Evolutionary conservation across 2,888 invertebrate species (phyloP), one percentile per base, ranked within the genome.

Genomic region (Acronicta psi): DNA sequence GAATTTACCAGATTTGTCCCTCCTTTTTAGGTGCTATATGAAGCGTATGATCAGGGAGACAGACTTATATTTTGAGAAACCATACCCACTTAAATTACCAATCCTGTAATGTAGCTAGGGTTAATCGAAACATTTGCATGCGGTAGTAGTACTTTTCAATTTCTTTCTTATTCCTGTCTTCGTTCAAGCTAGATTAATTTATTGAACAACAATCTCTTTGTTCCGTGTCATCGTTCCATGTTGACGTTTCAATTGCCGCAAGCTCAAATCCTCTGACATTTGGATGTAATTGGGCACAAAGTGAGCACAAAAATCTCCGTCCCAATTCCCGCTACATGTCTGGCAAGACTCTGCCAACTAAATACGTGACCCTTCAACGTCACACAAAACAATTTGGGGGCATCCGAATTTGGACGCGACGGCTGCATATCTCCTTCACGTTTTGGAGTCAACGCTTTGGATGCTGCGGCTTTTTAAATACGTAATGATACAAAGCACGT

Each of bases 351-450:
- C 38, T 65, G 46, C 49, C 54, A 60, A 58, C 61, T 65, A 58
- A 67, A 63, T 65, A 76, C 77, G 77, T 77, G 79, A 76, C 79
- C 77, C 55, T 71, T 77, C 79, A 76, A 59, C 50, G 65, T 71
- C 77, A 77, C 52, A 63, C 71, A 56, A 71, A 64, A 74, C 69
- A 73, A 76, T 77, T 76, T 73, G 25, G 56, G 50, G 41, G 52
- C 63, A 75, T 61, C 54, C 52, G 47, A 71, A 61, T 78, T 69
- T 71, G 46, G 54, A 71, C 31, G 44, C 34, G 37, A 23, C 41
- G 44, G 41, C 46, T 67, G 63, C 60, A 73, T 62, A 65, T 70
- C 54, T 57, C 31, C 45, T 64, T 59, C 57, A 51, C 61, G 43
- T 42, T 55, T 63, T 65, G 57, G 47, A 46, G 42, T 58, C 74